Conservation (phyloP, 2,888 invertebrate genomes). For the Bellardia pandia region DNA sequence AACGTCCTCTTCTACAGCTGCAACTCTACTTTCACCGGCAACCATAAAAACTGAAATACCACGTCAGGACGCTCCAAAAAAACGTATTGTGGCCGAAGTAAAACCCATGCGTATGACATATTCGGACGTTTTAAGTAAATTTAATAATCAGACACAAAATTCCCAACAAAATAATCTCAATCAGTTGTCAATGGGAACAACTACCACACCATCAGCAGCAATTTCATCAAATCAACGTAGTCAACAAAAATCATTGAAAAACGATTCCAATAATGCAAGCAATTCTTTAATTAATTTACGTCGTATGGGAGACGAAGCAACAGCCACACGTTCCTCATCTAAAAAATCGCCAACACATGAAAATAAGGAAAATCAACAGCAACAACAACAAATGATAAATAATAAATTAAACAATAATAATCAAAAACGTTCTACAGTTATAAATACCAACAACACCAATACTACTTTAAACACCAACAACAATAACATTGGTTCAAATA, state of each 20-base stretch:
- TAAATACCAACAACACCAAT: conserved; percentile 72
- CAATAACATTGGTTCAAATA: conserved; percentile 45
- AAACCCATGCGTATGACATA: conserved; percentile 94
- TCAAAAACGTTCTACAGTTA: conserved; percentile 65
- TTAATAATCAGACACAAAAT: conserved; percentile 84
- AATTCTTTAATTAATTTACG: conserved; percentile 34
- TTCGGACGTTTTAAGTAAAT: conserved; percentile 92
- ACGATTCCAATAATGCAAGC: conserved; percentile 46
- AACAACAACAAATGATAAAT: conserved; percentile 38
- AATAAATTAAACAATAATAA: conserved; percentile 61
- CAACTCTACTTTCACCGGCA: conserved; percentile 10
- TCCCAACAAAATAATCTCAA: conserved; percentile 60
- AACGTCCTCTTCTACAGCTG: conserved; percentile 1
- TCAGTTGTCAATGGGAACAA: conserved; percentile 35
- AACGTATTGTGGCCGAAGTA: conserved; percentile 92
- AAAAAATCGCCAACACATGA: conserved; percentile 84
- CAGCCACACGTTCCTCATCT: conserved; percentile 72
- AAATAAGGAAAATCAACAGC: conserved; percentile 81
- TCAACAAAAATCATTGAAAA: conserved; percentile 57
- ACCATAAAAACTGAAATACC: conserved; percentile 60
- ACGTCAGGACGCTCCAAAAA: conserved; percentile 79
- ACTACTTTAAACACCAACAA: conserved; percentile 32
- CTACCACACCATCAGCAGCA: conserved; percentile 59
- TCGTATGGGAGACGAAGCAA: conserved; percentile 52
- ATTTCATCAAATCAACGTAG: conserved; percentile 46